Evolutionary conservation across 2,888 invertebrate genomes (phyloP).

Genomic region (Tipula lateralis): DNA sequence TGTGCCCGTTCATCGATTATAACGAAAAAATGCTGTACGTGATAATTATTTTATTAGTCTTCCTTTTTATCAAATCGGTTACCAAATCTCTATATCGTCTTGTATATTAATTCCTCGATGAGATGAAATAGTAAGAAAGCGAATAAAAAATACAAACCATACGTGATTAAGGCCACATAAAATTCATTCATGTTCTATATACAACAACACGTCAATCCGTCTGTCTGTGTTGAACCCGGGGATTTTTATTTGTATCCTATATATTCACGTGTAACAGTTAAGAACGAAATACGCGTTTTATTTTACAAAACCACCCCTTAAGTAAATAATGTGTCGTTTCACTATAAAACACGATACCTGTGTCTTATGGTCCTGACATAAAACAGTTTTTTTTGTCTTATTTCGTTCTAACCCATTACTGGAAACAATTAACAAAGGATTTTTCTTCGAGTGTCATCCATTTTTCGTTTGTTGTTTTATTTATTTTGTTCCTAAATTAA

Average conservation of each 20-base stretch:
- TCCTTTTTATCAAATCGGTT: neutral
- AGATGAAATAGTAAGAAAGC: neutral
- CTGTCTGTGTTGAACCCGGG: neutral
- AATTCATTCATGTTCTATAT: neutral
- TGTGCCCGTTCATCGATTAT: neutral
- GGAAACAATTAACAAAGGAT: constrained; percentile 24
- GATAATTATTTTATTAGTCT: neutral
- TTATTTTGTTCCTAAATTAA: constrained; percentile 1
- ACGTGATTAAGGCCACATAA: neutral
- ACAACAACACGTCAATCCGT: neutral
- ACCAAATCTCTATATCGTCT: neutral
- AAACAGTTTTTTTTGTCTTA: neutral
- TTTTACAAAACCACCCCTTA: neutral
- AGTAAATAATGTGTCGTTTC: neutral
- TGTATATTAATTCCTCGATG: neutral
- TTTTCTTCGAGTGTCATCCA: constrained; percentile 24
- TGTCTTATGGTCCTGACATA: neutral
- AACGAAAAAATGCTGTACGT: neutral
- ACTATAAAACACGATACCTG: neutral
- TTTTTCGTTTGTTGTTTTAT: constrained; percentile 5
- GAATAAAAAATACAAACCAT: too few species aligned
- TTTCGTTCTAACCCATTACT: neutral
- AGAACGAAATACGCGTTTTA: neutral
- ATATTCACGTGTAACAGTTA: neutral
- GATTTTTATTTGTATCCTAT: neutral